Conservation (phyloP, 2,888 invertebrate genomes). For the Sarcophaga carnaria region DNA sequence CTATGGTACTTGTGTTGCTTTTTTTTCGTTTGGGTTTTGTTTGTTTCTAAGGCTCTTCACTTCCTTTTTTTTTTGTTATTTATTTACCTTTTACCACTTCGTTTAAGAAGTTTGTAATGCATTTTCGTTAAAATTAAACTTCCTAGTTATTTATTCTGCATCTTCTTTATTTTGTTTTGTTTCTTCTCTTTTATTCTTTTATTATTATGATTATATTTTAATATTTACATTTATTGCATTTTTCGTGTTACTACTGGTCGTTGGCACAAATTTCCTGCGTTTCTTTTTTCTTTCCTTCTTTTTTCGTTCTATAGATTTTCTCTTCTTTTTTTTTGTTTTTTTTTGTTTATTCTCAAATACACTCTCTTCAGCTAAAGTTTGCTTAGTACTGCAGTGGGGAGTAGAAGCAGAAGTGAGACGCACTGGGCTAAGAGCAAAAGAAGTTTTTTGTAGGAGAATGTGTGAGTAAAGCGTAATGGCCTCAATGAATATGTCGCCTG, state of each 20-base stretch:
- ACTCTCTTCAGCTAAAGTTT: constrained; percentile 41
- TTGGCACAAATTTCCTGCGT: constrained; percentile 66
- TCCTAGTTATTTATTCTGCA: constrained; percentile 58
- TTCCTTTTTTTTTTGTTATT: constrained; percentile 15
- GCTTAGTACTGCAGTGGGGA: constrained; percentile 21
- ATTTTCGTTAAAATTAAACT: constrained; percentile 61
- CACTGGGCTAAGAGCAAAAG: constrained; percentile 24
- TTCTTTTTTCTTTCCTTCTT: constrained; percentile 26
- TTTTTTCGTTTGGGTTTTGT: neutral
- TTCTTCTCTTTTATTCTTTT: neutral
- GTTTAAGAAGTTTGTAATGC: constrained; percentile 52
- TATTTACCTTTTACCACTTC: constrained; percentile 24
- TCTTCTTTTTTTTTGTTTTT: constrained; percentile 30
- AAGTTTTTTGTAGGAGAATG: constrained; percentile 50
- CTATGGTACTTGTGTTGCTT: neutral
- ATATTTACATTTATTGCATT: constrained; percentile 68
- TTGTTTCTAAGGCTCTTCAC: constrained; percentile 11
- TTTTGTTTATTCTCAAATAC: constrained; percentile 43
- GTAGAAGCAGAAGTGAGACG: constrained; percentile 28
- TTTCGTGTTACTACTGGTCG: constrained; percentile 69
- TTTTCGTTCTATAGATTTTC: constrained; percentile 27
- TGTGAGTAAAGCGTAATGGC: constrained; percentile 36
- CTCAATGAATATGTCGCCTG: constrained; percentile 66
- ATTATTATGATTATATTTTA: constrained; percentile 55
- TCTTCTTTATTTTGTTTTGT: constrained; percentile 2